A percentile compares a stretch with the other conserved stretches of the same genome.
Conservation (phyloP, 2,113 vertebrate genomes). For the Dicerorhinus sumatrensis region DNA sequence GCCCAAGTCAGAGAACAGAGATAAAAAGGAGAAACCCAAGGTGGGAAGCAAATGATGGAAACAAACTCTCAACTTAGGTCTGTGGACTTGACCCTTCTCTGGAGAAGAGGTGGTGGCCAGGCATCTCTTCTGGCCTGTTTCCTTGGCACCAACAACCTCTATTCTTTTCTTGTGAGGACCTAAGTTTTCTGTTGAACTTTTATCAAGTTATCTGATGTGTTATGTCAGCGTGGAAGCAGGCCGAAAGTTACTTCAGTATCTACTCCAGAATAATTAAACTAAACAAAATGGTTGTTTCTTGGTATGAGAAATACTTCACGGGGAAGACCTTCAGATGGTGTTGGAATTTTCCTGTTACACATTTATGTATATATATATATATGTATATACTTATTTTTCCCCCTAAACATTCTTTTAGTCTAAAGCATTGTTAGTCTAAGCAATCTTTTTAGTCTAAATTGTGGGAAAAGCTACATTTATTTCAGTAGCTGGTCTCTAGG, state of each 20-base stretch:
- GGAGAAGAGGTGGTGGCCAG: rapidly evolving
- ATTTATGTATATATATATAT: rapidly evolving
- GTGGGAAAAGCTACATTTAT: neutral
- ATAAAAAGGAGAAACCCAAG: constrained; percentile 89
- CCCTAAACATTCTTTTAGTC: too few species aligned
- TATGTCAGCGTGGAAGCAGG: rapidly evolving
- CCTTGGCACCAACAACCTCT: neutral
- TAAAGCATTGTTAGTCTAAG: too few species aligned
- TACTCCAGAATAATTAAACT: neutral
- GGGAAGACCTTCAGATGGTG: rapidly evolving
- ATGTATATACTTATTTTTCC: neutral
- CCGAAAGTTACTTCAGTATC: neutral
- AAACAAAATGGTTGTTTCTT: too few species aligned
- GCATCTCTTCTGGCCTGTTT: too few species aligned
- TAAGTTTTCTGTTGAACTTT: neutral
- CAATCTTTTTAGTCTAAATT: neutral
- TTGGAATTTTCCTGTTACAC: neutral
- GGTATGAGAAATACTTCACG: rapidly evolving
- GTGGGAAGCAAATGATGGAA: constrained; percentile 77
- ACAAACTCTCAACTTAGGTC: rapidly evolving
- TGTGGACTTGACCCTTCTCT: rapidly evolving
- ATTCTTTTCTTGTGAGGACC: neutral
- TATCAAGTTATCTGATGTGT: neutral
- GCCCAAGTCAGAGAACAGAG: constrained; percentile 86
- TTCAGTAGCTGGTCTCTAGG: neutral